Evolutionary conservation across 2,113 vertebrate species (phyloP).

Genomic region (Corvus cornix): DNA sequence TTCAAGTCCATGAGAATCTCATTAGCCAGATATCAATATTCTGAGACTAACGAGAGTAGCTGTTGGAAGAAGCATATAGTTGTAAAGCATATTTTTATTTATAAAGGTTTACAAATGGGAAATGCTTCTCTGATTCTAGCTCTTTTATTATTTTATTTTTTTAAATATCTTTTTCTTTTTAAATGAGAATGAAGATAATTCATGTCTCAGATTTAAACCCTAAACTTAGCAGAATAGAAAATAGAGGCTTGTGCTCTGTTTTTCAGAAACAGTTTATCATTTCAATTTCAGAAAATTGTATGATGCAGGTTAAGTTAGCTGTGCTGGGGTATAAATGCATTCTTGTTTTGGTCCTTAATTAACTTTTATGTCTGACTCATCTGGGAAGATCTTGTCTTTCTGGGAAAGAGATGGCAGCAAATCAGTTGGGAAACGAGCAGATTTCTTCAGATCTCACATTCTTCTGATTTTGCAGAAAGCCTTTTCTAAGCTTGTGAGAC

Average conservation of each 20-base stretch:
- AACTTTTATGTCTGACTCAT: constrained; percentile 6
- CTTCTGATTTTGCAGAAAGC: background rate
- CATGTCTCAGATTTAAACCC: background rate
- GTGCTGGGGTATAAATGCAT: background rate
- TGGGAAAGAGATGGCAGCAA: background rate
- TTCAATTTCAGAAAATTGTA: background rate
- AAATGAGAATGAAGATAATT: background rate
- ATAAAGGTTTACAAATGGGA: background rate
- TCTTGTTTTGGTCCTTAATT: constrained; percentile 12
- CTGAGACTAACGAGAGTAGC: background rate
- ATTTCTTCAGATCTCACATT: constrained; percentile 23
- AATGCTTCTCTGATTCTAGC: background rate
- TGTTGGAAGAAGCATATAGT: background rate
- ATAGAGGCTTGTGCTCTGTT: background rate
- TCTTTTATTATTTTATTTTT: background rate
- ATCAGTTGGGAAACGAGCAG: background rate
- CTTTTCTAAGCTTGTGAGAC: background rate
- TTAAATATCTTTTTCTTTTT: background rate
- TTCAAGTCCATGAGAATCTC: background rate
- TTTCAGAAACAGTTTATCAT: background rate
- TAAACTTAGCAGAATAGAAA: background rate
- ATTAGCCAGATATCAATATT: background rate
- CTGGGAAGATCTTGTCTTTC: background rate
- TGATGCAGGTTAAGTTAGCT: background rate
- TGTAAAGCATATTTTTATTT: background rate